A percentile compares a stretch with the other conserved stretches of the same genome.
Conservation (phyloP, 2,888 invertebrate genomes). For the Hydropsyche betteni region DNA sequence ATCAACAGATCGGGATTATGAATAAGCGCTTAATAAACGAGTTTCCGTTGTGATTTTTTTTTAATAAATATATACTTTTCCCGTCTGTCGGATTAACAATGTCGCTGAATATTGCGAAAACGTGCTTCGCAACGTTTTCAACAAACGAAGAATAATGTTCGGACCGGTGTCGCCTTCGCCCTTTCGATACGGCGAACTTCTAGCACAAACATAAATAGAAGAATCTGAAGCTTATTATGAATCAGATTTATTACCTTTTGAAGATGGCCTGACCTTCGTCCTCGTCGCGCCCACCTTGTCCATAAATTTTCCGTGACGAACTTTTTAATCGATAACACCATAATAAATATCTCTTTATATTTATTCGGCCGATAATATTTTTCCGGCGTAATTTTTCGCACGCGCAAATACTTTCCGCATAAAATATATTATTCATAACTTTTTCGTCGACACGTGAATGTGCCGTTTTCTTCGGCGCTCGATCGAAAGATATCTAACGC, state of each 20-base stretch:
- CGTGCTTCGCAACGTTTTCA: slow-evolving; percentile 6
- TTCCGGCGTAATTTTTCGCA: not conserved
- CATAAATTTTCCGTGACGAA: too few species aligned
- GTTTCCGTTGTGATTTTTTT: too few species aligned
- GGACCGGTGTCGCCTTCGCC: slow-evolving; percentile 1
- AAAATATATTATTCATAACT: slow-evolving; percentile 29
- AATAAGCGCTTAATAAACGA: too few species aligned
- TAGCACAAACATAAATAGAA: slow-evolving; percentile 17
- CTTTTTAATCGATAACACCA: too few species aligned
- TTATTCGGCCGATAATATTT: too few species aligned
- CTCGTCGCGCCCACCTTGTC: not conserved
- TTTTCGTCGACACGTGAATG: slow-evolving; percentile 31
- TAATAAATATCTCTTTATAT: too few species aligned
- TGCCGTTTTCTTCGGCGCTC: not conserved
- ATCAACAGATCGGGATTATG: too few species aligned
- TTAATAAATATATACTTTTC: too few species aligned
- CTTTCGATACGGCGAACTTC: slow-evolving; percentile 19
- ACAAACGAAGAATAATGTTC: slow-evolving; percentile 19
- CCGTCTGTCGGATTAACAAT: too few species aligned
- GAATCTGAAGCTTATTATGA: slow-evolving; percentile 27
- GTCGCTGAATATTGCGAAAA: slow-evolving; percentile 4
- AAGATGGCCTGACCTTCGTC: not conserved
- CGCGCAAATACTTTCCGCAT: not conserved
- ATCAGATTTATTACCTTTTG: slow-evolving; percentile 12
- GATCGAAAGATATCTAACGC: slow-evolving; percentile 20